Evolutionary conservation across 1,140 invertebrate genomes (phyloP).

Genomic region (Bombus pyrosoma): DNA sequence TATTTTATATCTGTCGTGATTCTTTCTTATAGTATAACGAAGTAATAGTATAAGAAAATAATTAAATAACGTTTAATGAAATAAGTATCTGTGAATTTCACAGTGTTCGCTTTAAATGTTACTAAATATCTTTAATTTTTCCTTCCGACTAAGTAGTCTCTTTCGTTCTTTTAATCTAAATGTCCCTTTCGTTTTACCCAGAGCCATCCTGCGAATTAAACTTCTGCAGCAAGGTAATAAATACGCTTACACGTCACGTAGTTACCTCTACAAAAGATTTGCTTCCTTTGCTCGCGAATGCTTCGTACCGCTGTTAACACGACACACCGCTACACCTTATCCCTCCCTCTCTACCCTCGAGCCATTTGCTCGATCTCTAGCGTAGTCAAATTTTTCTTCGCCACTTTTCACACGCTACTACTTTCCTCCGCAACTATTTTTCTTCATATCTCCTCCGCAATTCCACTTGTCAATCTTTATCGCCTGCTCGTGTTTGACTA

Average conservation of each 20-base stretch:
- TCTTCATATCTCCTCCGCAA: neutral
- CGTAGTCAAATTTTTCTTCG: slow-evolving; percentile 18
- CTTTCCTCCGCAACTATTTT: neutral
- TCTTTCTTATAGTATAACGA: too few relatives aligned
- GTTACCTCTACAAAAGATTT: slow-evolving; percentile 55
- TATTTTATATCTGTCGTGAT: too few relatives aligned
- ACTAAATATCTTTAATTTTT: slow-evolving; percentile 2
- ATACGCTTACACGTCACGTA: slow-evolving; percentile 60
- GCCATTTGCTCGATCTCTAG: slow-evolving; percentile 19
- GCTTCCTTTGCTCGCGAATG: slow-evolving; percentile 29
- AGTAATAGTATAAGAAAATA: too few relatives aligned
- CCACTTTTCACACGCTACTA: neutral
- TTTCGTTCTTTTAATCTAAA: neutral
- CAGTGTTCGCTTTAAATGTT: neutral
- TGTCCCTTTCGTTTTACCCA: slow-evolving; percentile 19
- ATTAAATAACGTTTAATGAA: too few relatives aligned
- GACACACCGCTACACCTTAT: neutral
- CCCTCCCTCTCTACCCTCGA: neutral
- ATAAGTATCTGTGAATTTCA: too few relatives aligned
- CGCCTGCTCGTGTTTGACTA: slow-evolving; percentile 9
- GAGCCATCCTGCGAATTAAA: slow-evolving; percentile 55
- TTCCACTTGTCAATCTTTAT: neutral
- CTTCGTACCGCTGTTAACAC: slow-evolving; percentile 31
- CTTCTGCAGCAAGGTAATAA: slow-evolving; percentile 54
- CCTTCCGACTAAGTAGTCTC: neutral